Evolutionary conservation across 2,888 invertebrate species (phyloP), one percentile per base, ranked within the genome.

Genomic region (Steinernema hermaphroditum): DNA sequence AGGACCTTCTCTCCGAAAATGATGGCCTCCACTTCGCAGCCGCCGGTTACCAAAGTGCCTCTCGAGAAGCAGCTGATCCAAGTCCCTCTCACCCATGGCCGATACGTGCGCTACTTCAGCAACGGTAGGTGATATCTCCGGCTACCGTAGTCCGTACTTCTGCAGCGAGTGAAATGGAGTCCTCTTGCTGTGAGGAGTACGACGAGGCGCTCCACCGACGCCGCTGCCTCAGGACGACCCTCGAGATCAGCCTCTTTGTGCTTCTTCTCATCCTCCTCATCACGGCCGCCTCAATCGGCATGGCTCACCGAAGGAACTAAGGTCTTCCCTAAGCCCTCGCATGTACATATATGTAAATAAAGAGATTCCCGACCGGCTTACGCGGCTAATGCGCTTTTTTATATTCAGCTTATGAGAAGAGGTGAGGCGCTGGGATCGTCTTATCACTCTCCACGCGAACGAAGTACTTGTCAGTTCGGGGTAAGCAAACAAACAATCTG

Each of bases 51-150:
- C 27, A 54, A 54, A 16, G 27, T 54, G 22, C 54, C 54, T 16
- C 27, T 54, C 24, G 54, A 54, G 2, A 54, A 54, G 54, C 54
- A 54, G 27, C 19, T 54, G 24, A 54, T 54, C 54, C 54, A 54
- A 22, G 54, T 54, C 27, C 54, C 54, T 22, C 54, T 54, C 54
- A 54, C 54, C 24, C 54, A 54, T 27, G 54, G 54, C 16, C 54
- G 54, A 22, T 54, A 54, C 22, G 54, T 54, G 6, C 54, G 54
- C 54, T 54, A 54, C 22, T 54, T 54, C 54, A 54, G 46, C 46
- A 46, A 54, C 16, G 54, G 54, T 54, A 54, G 16, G 54, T 46
- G 4, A 19, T 22, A 6, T 54, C 27, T 24, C 27, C 54, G n/a
- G 12, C 22, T 16, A 16, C 46, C 46, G 19, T n/a, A 46, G 16